Evolutionary conservation across 2,888 invertebrate genomes (phyloP).

Genomic region (Paralinhomoeus sp.): DNA sequence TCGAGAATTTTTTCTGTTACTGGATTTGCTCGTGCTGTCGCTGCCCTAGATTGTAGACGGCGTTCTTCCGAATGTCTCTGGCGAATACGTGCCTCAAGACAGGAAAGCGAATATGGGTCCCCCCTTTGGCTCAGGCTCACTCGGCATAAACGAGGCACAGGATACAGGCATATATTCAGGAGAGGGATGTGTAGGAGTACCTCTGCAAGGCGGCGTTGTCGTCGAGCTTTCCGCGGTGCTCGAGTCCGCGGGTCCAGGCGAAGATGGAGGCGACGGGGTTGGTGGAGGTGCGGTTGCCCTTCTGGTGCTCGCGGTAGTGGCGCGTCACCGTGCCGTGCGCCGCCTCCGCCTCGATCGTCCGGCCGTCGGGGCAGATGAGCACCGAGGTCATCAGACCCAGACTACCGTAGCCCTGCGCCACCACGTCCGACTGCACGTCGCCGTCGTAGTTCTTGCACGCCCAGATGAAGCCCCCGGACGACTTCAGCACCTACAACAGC

Average conservation of each 20-base stretch:
- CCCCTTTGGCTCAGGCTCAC: no score
- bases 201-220: slow-evolving; percentile 46
- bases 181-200: no score
- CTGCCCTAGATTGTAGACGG: no score
- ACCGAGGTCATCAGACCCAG: slow-evolving; percentile 49
- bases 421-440: slow-evolving; percentile 66
- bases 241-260: slow-evolving; percentile 65
- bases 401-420: slow-evolving; percentile 55
- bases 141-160: no score
- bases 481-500: slow-evolving; percentile 37
- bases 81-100: no score
- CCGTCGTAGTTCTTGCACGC: slow-evolving; percentile 31
- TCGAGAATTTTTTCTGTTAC: no score
- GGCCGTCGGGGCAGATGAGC: slow-evolving; percentile 37
- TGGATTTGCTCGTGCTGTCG: no score
- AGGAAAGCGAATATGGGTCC: no score
- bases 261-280: slow-evolving; percentile 75
- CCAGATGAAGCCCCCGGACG: slow-evolving; percentile 56
- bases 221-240: slow-evolving; percentile 59
- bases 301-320: slow-evolving; percentile 50
- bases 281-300: slow-evolving; percentile 61
- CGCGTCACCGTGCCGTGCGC: slow-evolving; percentile 39
- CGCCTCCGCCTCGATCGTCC: slow-evolving; percentile 38
- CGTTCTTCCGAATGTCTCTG: no score
- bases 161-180: no score